Evolutionary conservation across 1,140 invertebrate species (phyloP).

Genomic region (Pantala flavescens): DNA sequence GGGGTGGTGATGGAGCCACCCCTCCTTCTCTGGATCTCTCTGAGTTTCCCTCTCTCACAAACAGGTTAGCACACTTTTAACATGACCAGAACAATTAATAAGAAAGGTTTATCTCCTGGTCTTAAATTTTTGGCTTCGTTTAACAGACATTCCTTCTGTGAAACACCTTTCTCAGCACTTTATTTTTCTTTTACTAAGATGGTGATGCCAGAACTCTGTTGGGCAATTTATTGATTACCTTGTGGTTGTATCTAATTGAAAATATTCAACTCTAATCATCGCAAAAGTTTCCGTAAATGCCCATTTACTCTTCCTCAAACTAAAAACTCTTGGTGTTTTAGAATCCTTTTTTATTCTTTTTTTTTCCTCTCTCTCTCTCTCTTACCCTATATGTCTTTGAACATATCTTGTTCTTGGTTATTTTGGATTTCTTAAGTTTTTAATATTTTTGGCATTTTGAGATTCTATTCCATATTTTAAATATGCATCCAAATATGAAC

Average conservation of each 20-base stretch:
- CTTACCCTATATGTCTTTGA: no score
- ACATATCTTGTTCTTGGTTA: no score
- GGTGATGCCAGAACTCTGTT: background rate
- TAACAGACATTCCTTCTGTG: background rate
- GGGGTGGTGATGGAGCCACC: conserved; percentile 57
- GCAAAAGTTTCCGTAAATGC: background rate
- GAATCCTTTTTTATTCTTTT: background rate
- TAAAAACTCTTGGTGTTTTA: background rate
- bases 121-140: background rate
- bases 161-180: background rate
- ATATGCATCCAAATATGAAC: no score
- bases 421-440: no score
- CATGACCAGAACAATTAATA: background rate
- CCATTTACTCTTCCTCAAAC: background rate
- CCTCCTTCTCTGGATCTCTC: conserved; percentile 76
- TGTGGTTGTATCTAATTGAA: background rate
- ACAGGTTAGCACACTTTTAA: conserved; percentile 34
- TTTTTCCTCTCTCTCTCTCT: background rate
- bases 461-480: no score
- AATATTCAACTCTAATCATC: background rate
- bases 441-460: no score
- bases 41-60: conserved; percentile 82
- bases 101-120: background rate
- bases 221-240: background rate
- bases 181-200: background rate